Evolutionary conservation across 2,888 invertebrate species (phyloP), one percentile per base, ranked within the genome.

Genomic region (Noctua janthina): DNA sequence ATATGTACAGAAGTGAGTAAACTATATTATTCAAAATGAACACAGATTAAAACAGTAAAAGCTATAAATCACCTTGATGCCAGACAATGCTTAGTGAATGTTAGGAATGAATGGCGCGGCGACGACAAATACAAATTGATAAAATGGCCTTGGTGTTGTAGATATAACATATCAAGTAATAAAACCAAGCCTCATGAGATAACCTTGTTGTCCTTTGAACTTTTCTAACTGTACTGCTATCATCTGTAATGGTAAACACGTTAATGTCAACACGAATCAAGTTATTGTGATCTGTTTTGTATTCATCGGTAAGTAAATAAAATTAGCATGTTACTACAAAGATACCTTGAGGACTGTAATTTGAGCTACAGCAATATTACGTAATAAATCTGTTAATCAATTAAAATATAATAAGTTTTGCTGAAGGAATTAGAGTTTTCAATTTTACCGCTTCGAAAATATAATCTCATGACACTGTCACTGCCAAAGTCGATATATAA

Each of bases 171-270:
- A 88, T 77, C 71, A 78, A 81, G 77, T 84, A 82, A 86, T 81
- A 76, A 51, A 69, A 76, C 62, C 62, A 76, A 83, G 72, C 67
- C 74, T 81, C 72, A 67, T 54, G 62, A 82, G 85, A 89, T 89
- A 89, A 88, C 86, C 86, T 87, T 83, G 83, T 64, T 74, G 82
- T 83, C 84, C 84, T 84, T 80, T 87, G 88, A 89, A 89, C 86
- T 89, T 81, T 62, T 81, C 10, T 49, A 69, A 39, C 81, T 54
- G 43, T 46, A 35, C 23, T 54, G 39, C 15, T 35, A 75, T 29
- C 62, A 56, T 66, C 62, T 75, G 43, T 43, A 73, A 54, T 51
- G 15, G 17, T 82, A 75, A 75, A 62, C 81, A 69, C 23, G 10
- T 23, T 6, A 71, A 69, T 67, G 80, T 74, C 69, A 81, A 81